Base-by-base conservation (phyloP, 2,888 invertebrate species). In the Unio pictorum region DNA sequence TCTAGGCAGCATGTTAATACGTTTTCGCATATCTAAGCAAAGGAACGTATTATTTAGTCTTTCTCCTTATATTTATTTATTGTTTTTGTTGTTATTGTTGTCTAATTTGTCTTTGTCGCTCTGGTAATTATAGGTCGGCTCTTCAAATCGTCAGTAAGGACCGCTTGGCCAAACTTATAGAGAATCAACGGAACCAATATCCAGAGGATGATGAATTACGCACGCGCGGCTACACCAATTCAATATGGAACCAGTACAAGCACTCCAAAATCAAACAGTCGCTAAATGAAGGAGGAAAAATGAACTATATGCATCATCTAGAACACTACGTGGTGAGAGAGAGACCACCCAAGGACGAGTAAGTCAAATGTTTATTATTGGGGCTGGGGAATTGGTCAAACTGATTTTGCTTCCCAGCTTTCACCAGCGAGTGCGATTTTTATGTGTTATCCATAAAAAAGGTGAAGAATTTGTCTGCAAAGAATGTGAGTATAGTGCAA, bases 201-300 rank as follows among this genome's bases (percentile, higher is more conserved):
- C 78, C 81, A 0, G 60, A 66, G 8, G 83, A 82, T 55, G 69
- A 73, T 18, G 78, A 82, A n/a, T 74, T 85, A 7, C 69, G 72
- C 67, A 76, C 81, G 58, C 71, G 76, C 56, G 85, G 85, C 4
- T 84, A 83, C 67, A 74, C 70, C 18, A 79, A 79, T 62, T 78
- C 76, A 18, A 26, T 81, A 4, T 85, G 85, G 85, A 83, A 84
- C 67, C 75, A 78, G 61, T 85, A 73, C 73, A 85, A 84, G 76
- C 81, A 82, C 61, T 66, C 66, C 15, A 73, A 78, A 61, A 72
- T 85, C 17, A 79, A 80, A 61, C 72, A 75, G 20, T 75, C 80
- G 1, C 76, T 85, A 18, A 76, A 67, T 64, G 84, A 83, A 65
- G 76, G 74, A 0, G 81, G 82, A 23, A 81, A 81, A 55, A 64